These are phyloP conservation scores for Xiphydria camelus DNA, from an alignment of 2,888 invertebrate genomes.

Conservation along the genomic window DNA sequence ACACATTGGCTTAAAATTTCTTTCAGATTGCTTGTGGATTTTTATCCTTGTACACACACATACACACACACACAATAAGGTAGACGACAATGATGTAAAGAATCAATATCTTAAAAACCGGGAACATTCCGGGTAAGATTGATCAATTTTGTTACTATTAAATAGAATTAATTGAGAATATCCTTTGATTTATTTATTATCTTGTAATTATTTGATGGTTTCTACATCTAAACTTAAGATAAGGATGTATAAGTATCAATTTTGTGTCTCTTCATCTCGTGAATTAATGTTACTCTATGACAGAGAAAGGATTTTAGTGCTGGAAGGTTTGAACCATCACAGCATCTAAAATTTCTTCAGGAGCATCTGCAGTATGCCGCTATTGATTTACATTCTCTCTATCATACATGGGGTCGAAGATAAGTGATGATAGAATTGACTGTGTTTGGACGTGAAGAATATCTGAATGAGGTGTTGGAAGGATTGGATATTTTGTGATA, in stretches of 20 bases:
- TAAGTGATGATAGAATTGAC: slow-evolving; percentile 52
- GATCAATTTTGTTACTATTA: no score
- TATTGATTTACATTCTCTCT: slow-evolving; percentile 24
- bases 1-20: not conserved
- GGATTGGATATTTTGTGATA: slow-evolving; percentile 38
- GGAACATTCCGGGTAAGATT: slow-evolving; percentile 31
- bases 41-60: slow-evolving; percentile 29
- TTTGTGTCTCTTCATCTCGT: no score
- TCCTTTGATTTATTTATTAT: no score
- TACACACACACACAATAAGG: no score
- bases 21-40: slow-evolving; percentile 35
- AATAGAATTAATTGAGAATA: no score
- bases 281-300: no score
- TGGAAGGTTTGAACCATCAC: slow-evolving; percentile 36
- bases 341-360: slow-evolving; percentile 35
- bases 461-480: slow-evolving; percentile 56
- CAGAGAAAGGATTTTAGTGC: slow-evolving; percentile 32
- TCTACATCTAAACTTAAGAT: no score
- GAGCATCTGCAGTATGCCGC: slow-evolving; percentile 28
- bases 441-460: slow-evolving; percentile 58
- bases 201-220: no score
- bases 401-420: slow-evolving; percentile 25
- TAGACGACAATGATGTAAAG: slow-evolving; percentile 23
- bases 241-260: no score
- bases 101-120: slow-evolving; percentile 26